Evolutionary conservation across 2,113 vertebrate genomes (phyloP).

Genomic region (Scortum barcoo): DNA sequence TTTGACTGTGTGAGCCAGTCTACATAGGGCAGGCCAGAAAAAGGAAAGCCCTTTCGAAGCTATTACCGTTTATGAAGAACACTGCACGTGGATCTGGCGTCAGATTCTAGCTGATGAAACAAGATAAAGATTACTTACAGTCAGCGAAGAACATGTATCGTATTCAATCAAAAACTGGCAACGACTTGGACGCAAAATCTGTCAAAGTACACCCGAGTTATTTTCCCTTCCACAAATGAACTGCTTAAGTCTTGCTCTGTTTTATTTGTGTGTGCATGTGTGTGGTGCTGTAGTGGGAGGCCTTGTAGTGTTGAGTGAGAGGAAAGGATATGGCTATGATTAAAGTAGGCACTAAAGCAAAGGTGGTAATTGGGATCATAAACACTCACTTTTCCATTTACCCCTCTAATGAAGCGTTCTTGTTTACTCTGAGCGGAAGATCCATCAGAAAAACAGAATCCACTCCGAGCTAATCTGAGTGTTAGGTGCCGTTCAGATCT

Average conservation of each 20-base stretch:
- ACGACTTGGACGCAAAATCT: background rate
- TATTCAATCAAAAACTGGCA: background rate
- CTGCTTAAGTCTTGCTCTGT: slow-evolving; percentile 13
- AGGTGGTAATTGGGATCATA: slow-evolving; percentile 84
- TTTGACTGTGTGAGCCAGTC: slow-evolving; percentile 66
- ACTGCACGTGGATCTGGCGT: background rate
- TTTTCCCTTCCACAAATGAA: slow-evolving; percentile 31
- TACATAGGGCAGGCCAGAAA: slow-evolving; percentile 28
- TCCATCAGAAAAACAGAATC: slow-evolving; percentile 63
- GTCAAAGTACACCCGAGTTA: slow-evolving; percentile 8
- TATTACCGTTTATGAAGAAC: background rate
- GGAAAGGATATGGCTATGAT: slow-evolving; percentile 77
- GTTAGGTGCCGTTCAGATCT: slow-evolving; percentile 35
- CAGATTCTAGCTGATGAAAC: background rate
- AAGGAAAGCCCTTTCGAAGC: slow-evolving; percentile 30
- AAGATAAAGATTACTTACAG: background rate
- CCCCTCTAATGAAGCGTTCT: slow-evolving; percentile 75
- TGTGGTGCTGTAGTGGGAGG: slow-evolving; percentile 45
- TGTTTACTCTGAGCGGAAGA: slow-evolving; percentile 65
- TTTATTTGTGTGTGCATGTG: slow-evolving; percentile 45
- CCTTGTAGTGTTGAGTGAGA: slow-evolving; percentile 55
- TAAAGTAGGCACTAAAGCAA: slow-evolving; percentile 80
- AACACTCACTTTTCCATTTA: slow-evolving; percentile 84
- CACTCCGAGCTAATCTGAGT: slow-evolving; percentile 18
- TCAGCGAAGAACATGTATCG: background rate